Evolutionary conservation across 2,113 vertebrate genomes (phyloP).

Genomic region (Copsychus sechellarum): DNA sequence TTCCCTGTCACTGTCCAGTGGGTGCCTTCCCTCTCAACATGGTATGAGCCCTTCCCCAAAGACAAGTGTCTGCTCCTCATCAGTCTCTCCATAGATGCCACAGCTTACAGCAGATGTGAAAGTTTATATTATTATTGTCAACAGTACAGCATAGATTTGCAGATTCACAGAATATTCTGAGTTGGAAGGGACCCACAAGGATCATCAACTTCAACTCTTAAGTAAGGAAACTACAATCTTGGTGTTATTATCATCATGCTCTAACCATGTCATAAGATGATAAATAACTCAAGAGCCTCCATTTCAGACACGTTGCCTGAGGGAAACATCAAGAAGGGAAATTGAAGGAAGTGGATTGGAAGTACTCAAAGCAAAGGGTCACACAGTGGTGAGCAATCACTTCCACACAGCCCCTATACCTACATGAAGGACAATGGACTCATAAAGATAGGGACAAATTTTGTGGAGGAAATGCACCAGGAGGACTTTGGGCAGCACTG

Average conservation of each 20-base stretch:
- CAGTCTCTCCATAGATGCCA: not conserved
- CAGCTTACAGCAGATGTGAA: not conserved
- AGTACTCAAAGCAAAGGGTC: not conserved
- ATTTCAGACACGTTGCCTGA: not conserved
- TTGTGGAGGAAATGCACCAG: not conserved
- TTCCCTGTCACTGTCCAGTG: not conserved
- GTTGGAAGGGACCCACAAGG: not conserved
- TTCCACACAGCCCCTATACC: not conserved
- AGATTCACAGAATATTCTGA: not conserved
- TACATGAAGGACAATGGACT: accelerated
- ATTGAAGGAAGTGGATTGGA: not conserved
- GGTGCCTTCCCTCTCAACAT: not conserved
- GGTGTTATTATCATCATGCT: not conserved
- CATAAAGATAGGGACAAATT: not conserved
- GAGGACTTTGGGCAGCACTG: not conserved
- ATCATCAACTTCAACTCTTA: not conserved
- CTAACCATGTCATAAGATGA: not conserved
- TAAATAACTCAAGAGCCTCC: not conserved
- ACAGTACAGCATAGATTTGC: accelerated
- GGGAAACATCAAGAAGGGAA: not conserved
- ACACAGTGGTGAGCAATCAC: not conserved
- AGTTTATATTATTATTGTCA: not conserved
- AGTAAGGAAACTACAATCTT: not conserved
- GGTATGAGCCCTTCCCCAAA: not conserved
- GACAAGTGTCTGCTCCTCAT: not conserved